Base-by-base conservation (phyloP, 2,888 invertebrate genomes). In the Apodemia hepburni region DNA sequence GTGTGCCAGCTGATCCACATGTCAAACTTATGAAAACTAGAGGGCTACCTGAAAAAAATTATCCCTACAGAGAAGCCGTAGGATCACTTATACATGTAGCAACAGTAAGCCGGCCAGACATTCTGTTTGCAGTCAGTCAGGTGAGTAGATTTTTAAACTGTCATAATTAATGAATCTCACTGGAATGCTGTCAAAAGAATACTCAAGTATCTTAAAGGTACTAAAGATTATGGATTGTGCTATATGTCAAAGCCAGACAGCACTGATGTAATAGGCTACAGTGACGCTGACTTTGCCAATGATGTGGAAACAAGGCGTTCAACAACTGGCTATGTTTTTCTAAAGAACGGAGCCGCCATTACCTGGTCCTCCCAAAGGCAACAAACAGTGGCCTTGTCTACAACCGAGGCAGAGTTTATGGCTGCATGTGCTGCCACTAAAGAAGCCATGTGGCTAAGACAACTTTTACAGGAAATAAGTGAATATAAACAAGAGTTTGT, bases 371-470 rank as follows among this genome's bases (percentile, higher is more conserved):
- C 12, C 6, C 29, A 58, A 29, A 6, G 29, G 2, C 58, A 58
- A 15, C 58, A 58, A 29, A 35, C 3, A 2, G 35, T 35, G 3
- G n/a, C 17, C 7, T 8, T 58, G 35, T 58, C 17, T 2, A 58
- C 35, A 0, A 58, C 35, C 1, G 17, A 35, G 3, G 35, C 58
- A n/a, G 35, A 58, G 15, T 35, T 33, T 17, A 58, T 58, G 58
- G 33, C 58, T 29, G 29, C 58, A 1, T 58, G 33, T 58, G 22
- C 35, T 7, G 58, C 35, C 7, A 58, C 58, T 29, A 58, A 58
- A 17, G 11, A 58, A 29, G 18, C 15, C 5, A 15, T 58, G 5
- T 58, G 58, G 35, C n/a, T 58, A 11, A 58, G n/a, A 29, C 29
- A 35, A 58, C 12, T 58, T n/a, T 58, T 58, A 3, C 6, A 8